Evolutionary conservation across 2,888 invertebrate species (phyloP).

Genomic region (Plebejus anna): DNA sequence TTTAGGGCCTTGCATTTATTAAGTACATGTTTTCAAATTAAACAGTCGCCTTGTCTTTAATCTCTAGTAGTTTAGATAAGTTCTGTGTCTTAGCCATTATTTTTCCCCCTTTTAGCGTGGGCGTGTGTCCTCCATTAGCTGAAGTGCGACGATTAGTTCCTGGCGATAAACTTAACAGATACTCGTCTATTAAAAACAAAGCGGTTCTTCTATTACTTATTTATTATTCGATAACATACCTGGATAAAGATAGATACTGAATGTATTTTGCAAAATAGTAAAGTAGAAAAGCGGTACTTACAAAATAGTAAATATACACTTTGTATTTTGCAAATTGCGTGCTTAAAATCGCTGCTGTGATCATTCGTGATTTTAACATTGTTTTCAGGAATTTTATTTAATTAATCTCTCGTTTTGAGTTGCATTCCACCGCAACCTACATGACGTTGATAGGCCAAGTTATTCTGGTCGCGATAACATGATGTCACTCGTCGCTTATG

Average conservation of each 20-base stretch:
- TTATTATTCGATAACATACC: background rate
- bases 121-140: background rate
- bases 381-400: background rate
- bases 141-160: background rate
- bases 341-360: background rate
- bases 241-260: background rate
- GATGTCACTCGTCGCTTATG: slow-evolving; percentile 61
- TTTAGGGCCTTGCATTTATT: background rate
- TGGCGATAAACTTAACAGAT: background rate
- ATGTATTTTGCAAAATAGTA: no score
- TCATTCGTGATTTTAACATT: background rate
- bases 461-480: slow-evolving; percentile 53
- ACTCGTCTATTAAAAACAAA: background rate
- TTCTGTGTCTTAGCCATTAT: slow-evolving; percentile 4
- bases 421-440: background rate
- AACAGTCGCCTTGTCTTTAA: background rate
- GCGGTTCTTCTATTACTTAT: background rate
- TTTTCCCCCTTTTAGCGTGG: background rate
- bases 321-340: no score
- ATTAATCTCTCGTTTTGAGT: background rate
- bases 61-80: background rate
- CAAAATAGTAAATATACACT: no score
- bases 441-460: slow-evolving; percentile 44
- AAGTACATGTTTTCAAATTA: background rate
- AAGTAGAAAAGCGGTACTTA: no score